phyloP scores from a whole-genome alignment of 1,140 invertebrate species.

The Eriocheir sinensis region DNA sequence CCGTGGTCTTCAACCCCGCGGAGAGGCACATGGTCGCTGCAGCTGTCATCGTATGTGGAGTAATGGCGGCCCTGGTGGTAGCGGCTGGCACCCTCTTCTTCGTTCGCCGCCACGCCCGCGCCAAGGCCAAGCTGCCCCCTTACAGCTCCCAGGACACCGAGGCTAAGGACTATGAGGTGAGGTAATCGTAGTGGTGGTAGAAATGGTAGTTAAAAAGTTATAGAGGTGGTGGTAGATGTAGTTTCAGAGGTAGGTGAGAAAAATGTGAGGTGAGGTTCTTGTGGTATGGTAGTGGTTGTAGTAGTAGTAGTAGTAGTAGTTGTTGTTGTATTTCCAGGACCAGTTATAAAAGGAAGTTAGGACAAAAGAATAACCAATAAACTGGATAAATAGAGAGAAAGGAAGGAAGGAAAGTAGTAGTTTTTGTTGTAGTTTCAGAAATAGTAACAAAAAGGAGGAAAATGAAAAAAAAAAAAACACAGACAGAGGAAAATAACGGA shows the following conservation, averaged over 20 bases:
- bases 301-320: constrained; percentile 3
- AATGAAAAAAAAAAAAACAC: constrained; percentile 16
- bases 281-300: not conserved
- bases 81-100: constrained; percentile 88
- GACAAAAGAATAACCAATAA: not conserved
- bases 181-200: not conserved
- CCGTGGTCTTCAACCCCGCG: constrained; percentile 40
- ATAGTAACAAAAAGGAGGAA: too few relatives aligned
- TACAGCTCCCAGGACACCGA: constrained; percentile 89
- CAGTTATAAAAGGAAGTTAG: not conserved
- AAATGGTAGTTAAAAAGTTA: not conserved
- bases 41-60: constrained; percentile 80
- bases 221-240: not conserved
- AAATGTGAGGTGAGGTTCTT: too few relatives aligned
- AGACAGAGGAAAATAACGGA: not conserved
- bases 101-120: constrained; percentile 88
- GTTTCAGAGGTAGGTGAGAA: too few relatives aligned
- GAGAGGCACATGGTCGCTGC: constrained; percentile 67
- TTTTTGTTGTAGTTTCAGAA: too few relatives aligned
- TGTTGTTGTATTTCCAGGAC: not conserved
- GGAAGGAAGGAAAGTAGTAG: too few relatives aligned
- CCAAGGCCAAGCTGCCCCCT: constrained; percentile 86
- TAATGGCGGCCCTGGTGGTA: constrained; percentile 87
- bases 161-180: constrained; percentile 95
- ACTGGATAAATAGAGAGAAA: too few relatives aligned